Base-by-base conservation (phyloP, 2,113 vertebrate species). In the Hystrix cristata region DNA sequence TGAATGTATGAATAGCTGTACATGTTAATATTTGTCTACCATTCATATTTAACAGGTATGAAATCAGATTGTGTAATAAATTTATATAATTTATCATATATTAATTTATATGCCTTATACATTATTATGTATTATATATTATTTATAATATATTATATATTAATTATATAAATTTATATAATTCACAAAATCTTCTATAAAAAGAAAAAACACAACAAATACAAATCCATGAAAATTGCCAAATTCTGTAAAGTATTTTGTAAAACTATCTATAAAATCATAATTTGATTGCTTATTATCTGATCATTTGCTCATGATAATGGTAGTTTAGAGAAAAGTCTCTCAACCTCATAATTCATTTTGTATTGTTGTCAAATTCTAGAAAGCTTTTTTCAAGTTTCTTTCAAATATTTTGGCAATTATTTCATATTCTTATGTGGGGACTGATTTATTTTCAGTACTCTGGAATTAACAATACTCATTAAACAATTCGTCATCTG, bases 401-500 rank as follows among this genome's bases (percentile, higher is more conserved):
- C 7, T 74, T 76, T 71, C 5, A 78, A 51, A 57, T 90, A 43
- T 62, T 83, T 55, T 7, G 67, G 3, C 85, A 95, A 89, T 27
- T 69, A 60, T 69, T 93, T 92, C 53, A 84, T 7, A 64, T 71
- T 62, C 25, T 87, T 93, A 80, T 69, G 19, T 14, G 55, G 4
- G 92, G 16, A 94, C 27, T 69, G 21, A 87, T 34, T 55, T 23
- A 87, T 78, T 55, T 53, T 79, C 38, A 72, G 9, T 78, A 82
- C 0, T 60, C 6, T 81, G 82, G 53, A 94, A 83, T 60, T 88
- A 74, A 62, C 34, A 85, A 43, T 76, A 71, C 2, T 57, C 12
- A 69, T 88, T 91, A 97, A 74, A 76, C 29, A 57, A 71, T 87
- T 71, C 94, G 59, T 83, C 60, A 82, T 69, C 4, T 23, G 31